phyloP scores from a whole-genome alignment of 2,888 invertebrate genomes.

The Dendrolimus pini region DNA sequence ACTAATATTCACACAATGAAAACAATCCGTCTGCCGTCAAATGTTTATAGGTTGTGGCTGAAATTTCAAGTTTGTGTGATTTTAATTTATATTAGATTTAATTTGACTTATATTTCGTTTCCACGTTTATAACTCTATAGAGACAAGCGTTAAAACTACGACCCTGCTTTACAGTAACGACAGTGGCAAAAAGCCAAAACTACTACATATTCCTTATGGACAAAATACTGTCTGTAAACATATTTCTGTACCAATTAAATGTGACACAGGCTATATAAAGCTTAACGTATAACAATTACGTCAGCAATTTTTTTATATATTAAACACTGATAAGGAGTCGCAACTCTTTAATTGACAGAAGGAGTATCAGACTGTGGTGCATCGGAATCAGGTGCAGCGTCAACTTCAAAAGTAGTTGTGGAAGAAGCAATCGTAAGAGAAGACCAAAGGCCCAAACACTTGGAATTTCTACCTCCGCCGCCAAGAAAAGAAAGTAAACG shows the following conservation, averaged over 20 bases:
- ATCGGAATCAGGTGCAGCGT: constrained; percentile 47
- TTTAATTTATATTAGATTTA: no score
- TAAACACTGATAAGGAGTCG: no score
- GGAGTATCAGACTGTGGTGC: constrained; percentile 53
- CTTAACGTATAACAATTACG: no score
- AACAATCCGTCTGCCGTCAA: no score
- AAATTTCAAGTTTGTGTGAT: no score
- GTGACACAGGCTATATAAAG: no score
- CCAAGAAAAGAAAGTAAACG: constrained; percentile 54
- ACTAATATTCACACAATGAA: no score
- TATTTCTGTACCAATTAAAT: no score
- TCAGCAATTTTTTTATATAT: no score
- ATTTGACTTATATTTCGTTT: not conserved
- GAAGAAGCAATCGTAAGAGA: constrained; percentile 37
- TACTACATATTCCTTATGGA: no score
- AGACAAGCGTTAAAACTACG: not conserved
- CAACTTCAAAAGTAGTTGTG: constrained; percentile 47
- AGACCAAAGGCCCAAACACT: constrained; percentile 46
- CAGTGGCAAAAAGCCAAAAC: not conserved
- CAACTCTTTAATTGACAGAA: constrained; percentile 32
- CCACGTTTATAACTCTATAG: not conserved
- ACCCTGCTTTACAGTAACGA: not conserved
- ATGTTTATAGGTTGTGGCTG: no score
- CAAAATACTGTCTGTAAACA: no score
- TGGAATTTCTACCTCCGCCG: constrained; percentile 69